A percentile compares a stretch with the other conserved stretches of the same genome.
Conservation (phyloP, 1,140 invertebrate genomes). For the Pseudomyrmex gracilis region DNA sequence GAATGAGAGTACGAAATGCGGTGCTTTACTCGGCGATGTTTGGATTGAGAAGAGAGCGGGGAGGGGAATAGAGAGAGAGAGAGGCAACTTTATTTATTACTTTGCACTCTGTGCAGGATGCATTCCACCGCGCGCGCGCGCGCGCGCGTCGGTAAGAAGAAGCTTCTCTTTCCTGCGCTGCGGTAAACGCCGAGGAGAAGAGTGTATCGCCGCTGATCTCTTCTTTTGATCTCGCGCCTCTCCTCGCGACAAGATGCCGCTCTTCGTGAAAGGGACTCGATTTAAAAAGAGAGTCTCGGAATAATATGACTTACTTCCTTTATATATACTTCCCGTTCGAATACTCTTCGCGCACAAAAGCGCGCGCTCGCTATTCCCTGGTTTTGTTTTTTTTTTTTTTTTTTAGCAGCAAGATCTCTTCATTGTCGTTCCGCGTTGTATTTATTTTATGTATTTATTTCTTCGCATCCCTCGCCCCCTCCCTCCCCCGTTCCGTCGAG, state of each 20-base stretch:
- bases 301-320: neutral
- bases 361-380: too few species aligned
- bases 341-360: neutral
- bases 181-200: conserved; percentile 1
- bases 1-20: conserved; percentile 24
- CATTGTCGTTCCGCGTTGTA: neutral
- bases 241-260: neutral
- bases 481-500: too few species aligned
- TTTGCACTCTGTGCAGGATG: conserved; percentile 60
- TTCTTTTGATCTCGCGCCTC: conserved; percentile 6
- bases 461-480: too few species aligned
- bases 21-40: conserved; percentile 19
- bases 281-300: neutral
- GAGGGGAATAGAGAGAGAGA: neutral
- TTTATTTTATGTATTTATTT: neutral
- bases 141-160: neutral
- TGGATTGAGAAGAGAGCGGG: conserved; percentile 26
- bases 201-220: conserved; percentile 8
- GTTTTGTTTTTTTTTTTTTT: neutral
- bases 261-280: neutral
- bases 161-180: neutral
- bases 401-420: neutral
- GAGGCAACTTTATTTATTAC: conserved; percentile 81
- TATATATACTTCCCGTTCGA: neutral
- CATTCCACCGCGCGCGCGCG: neutral